Evolutionary conservation across 2,113 vertebrate species (phyloP).

Genomic region (Vidua macroura): DNA sequence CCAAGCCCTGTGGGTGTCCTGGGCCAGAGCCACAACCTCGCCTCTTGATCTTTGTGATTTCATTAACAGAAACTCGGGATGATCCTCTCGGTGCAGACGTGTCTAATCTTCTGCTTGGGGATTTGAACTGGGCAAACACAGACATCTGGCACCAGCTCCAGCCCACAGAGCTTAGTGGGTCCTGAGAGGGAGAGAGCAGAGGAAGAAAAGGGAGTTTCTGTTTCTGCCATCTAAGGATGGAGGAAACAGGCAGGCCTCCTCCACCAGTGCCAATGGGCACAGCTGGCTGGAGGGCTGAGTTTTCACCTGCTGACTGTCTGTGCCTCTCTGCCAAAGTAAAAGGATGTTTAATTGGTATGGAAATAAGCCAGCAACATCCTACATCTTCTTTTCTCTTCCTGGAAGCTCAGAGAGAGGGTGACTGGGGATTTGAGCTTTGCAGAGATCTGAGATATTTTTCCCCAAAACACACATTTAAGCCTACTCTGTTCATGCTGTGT

Average conservation of each 20-base stretch:
- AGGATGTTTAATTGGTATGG: background rate
- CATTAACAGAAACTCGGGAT: background rate
- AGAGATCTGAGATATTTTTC: slow-evolving; percentile 2
- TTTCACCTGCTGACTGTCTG: background rate
- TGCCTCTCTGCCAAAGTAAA: background rate
- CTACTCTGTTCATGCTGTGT: background rate
- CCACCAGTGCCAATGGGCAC: background rate
- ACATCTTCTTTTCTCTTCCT: background rate
- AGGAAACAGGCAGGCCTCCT: background rate
- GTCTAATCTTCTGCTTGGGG: background rate
- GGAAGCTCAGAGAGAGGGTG: background rate
- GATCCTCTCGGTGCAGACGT: fast-evolving
- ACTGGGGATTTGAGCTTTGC: background rate
- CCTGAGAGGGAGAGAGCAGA: background rate
- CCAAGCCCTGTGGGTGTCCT: background rate
- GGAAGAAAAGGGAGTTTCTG: background rate
- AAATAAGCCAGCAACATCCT: slow-evolving; percentile 7
- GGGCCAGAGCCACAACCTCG: fast-evolving
- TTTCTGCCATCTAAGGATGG: background rate
- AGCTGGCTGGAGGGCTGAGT: background rate
- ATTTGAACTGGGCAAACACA: background rate
- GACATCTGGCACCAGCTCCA: background rate
- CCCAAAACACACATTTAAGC: background rate
- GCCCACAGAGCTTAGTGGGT: background rate
- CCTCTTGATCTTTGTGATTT: background rate